Percentiles rank a stretch among this genome's conserved stretches.
Evolutionary conservation across 2,888 invertebrate genomes (phyloP).

Genomic region (Sclerodermus sp.): DNA sequence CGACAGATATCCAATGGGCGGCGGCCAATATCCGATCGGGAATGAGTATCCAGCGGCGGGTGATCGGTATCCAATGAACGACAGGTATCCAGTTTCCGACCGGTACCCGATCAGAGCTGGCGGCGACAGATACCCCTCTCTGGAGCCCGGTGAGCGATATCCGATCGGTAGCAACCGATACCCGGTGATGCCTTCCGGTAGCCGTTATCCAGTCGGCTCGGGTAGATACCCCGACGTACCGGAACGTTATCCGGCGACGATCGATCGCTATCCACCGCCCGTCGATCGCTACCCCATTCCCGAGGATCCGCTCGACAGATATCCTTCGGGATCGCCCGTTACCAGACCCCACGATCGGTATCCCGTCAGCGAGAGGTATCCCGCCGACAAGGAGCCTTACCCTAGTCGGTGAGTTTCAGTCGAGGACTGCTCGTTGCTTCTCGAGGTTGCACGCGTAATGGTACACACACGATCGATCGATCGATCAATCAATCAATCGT

Average conservation of each 20-base stretch:
- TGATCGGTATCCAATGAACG: conserved; percentile 50
- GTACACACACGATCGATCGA: no score
- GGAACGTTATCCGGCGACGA: conserved; percentile 59
- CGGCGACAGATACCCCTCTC: conserved; percentile 52
- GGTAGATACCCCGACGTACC: conserved; percentile 34
- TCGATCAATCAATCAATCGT: no score
- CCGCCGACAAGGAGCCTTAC: conserved; percentile 47
- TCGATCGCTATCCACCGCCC: conserved; percentile 49
- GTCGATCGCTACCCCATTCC: conserved; percentile 57
- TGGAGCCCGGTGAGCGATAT: conserved; percentile 51
- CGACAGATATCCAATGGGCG: conserved; percentile 35
- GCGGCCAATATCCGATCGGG: conserved; percentile 44
- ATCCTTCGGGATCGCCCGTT: conserved; percentile 40
- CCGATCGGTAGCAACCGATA: conserved; percentile 60
- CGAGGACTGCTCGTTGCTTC: no score
- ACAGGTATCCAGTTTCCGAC: conserved; percentile 55
- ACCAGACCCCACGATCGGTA: conserved; percentile 61
- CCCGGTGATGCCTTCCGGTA: conserved; percentile 41
- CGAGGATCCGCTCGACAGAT: conserved; percentile 46
- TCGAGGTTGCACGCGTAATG: no score
- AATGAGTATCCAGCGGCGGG: conserved; percentile 56
- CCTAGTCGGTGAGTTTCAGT: conserved; percentile 39
- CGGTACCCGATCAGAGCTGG: conserved; percentile 58
- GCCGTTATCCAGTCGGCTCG: conserved; percentile 55
- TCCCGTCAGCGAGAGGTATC: conserved; percentile 56